Base-by-base conservation (phyloP, 35 echinoderm and acorn worm genomes). In the Patiria miniata region DNA sequence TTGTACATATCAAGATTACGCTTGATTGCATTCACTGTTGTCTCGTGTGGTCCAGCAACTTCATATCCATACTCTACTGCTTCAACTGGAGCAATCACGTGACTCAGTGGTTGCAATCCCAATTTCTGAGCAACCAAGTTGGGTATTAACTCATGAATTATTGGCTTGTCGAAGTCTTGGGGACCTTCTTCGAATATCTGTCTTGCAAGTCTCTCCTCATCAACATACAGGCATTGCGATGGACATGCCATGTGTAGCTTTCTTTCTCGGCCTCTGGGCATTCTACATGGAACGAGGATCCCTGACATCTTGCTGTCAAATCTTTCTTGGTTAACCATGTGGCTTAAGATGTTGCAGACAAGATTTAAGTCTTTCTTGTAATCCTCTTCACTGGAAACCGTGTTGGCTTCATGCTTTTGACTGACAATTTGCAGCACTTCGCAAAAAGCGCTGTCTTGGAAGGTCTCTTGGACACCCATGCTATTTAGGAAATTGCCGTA, bases 141-240 rank as follows among this genome's bases (percentile, higher is more conserved):
- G 7, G 87, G 36, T 39, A 89, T 39, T 39, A 39, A 14, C n/a
- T 89, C 87, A 82, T 89, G 87, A 28, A 82, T 53, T 23, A 89
- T 26, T 47, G 22, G 39, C 26, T 82, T 33, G 55, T 54, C 42
- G 1, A 40, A 36, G 9, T 68, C 54, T 52, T 42, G 55, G 8
- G 61, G 21, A 17, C 54, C 40, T 65, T n/a, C n/a, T n/a, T 39
- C 38, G 37, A 39, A 39, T 10, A 68, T 1, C 37, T 61, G 60
- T 39, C 53, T 39, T 16, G 32, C 58, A 86, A 84, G 82, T 84
- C 82, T 29, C 57, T 84, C 82, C n/a, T 84, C 82, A 60, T 84
- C 82, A 12, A 84, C 82, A 38, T 61, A 79, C 7, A 79, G 16
- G 68, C 78, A 82, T 1, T 89, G 19, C 1, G 47, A 23, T 10